Evolutionary conservation across 2,888 invertebrate genomes (phyloP).

Genomic region (Serripes groenlandicus): DNA sequence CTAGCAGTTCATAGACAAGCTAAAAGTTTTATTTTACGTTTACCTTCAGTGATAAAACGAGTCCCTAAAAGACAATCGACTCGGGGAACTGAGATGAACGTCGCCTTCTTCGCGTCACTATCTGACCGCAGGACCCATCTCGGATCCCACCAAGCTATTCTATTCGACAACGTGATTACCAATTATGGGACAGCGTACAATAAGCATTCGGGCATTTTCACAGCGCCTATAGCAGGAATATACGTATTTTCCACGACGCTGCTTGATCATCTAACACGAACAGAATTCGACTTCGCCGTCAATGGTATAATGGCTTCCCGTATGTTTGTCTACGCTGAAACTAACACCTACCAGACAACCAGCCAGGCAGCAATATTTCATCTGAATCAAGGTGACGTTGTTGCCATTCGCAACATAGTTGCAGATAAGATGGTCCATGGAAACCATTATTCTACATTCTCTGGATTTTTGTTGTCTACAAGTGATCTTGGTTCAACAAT

Average conservation of each 20-base stretch:
- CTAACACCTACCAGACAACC: background rate
- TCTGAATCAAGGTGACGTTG: background rate
- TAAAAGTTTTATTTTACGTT: too few relatives aligned
- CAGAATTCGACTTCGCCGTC: background rate
- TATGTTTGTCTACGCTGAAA: background rate
- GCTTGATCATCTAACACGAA: background rate
- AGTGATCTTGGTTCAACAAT: too few relatives aligned
- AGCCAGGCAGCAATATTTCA: background rate
- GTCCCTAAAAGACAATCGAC: too few relatives aligned
- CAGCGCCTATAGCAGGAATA: constrained; percentile 81
- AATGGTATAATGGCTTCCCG: background rate
- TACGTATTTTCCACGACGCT: constrained; percentile 76
- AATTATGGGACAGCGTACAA: constrained; percentile 82
- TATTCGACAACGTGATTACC: constrained; percentile 82
- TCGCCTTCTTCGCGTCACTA: constrained; percentile 83
- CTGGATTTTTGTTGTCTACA: background rate
- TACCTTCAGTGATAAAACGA: too few relatives aligned
- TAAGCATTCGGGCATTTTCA: constrained; percentile 78
- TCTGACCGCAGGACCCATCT: constrained; percentile 80
- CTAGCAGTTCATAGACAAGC: too few relatives aligned
- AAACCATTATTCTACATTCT: background rate
- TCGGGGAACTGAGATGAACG: too few relatives aligned
- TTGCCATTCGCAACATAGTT: background rate
- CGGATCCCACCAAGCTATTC: constrained; percentile 75
- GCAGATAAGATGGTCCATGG: background rate